Conservation (phyloP, 2,797 vertebrate species). For the Coreius guichenoti region DNA sequence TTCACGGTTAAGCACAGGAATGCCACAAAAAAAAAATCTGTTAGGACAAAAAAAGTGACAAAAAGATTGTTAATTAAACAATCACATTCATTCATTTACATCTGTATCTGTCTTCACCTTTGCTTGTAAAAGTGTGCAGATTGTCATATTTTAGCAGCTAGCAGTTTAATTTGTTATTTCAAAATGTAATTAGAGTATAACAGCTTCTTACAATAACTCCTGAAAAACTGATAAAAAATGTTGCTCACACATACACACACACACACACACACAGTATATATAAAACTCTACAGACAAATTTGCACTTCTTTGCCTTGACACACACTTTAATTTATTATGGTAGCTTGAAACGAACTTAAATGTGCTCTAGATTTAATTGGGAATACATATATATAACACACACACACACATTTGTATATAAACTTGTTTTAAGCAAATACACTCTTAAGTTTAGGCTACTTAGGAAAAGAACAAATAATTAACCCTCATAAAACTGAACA, state of each 20-base stretch:
- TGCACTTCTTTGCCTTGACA: neutral
- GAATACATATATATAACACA: neutral
- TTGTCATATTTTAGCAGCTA: constrained; percentile 21
- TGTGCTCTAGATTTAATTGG: neutral
- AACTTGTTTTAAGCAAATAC: neutral
- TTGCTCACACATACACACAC: neutral
- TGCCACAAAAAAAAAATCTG: neutral
- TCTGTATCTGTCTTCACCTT: constrained; percentile 21
- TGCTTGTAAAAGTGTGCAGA: constrained; percentile 12
- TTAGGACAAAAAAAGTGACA: neutral
- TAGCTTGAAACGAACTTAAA: neutral
- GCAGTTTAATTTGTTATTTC: constrained; percentile 43
- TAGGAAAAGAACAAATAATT: neutral
- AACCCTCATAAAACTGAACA: neutral
- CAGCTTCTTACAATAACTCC: neutral
- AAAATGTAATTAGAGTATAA: constrained; percentile 36
- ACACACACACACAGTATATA: neutral
- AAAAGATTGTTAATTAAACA: constrained; percentile 34
- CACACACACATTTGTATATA: neutral
- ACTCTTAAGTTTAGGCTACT: neutral
- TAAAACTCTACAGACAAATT: neutral
- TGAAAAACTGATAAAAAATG: constrained; percentile 12
- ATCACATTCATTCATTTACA: constrained; percentile 22
- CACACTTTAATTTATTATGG: neutral
- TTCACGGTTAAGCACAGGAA: neutral